These are phyloP conservation scores for Tetragnatha versicolor DNA, from an alignment of 1,140 invertebrate species.

Conservation along the genomic window DNA sequence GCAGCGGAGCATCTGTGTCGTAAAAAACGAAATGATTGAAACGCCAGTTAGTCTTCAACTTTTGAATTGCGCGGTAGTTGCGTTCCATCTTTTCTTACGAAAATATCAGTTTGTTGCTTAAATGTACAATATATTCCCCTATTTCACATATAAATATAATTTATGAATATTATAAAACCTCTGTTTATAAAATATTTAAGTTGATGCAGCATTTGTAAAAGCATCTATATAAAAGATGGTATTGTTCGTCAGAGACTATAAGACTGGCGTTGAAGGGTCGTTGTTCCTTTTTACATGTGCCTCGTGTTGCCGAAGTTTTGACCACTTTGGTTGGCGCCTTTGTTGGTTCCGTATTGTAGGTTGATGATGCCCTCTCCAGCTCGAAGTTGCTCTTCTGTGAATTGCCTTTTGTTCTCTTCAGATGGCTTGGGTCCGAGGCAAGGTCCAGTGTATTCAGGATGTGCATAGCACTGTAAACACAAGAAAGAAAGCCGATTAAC, in stretches of 20 bases:
- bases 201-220: too few relatives aligned
- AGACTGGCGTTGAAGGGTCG: background rate
- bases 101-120: background rate
- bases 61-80: too few relatives aligned
- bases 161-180: too few relatives aligned
- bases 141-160: too few relatives aligned
- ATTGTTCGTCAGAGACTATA: too few relatives aligned
- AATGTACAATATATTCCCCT: background rate
- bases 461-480: conserved; percentile 76
- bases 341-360: conserved; percentile 90
- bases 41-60: background rate
- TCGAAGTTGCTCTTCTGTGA: conserved; percentile 84
- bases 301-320: conserved; percentile 85
- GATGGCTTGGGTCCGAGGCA: conserved; percentile 82
- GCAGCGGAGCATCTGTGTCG: background rate
- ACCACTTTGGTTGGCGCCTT: conserved; percentile 85
- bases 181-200: too few relatives aligned
- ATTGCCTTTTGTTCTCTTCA: conserved; percentile 87
- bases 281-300: conserved; percentile 60
- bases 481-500: conserved; percentile 29
- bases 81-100: too few relatives aligned
- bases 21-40: background rate
- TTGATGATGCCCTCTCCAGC: conserved; percentile 87
- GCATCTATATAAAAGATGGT: too few relatives aligned
- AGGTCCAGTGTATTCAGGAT: conserved; percentile 86